A percentile compares a stretch with the other conserved stretches of the same genome.
phyloP scores from a whole-genome alignment of 2,113 vertebrate genomes.

The Megaceryle torquata region DNA sequence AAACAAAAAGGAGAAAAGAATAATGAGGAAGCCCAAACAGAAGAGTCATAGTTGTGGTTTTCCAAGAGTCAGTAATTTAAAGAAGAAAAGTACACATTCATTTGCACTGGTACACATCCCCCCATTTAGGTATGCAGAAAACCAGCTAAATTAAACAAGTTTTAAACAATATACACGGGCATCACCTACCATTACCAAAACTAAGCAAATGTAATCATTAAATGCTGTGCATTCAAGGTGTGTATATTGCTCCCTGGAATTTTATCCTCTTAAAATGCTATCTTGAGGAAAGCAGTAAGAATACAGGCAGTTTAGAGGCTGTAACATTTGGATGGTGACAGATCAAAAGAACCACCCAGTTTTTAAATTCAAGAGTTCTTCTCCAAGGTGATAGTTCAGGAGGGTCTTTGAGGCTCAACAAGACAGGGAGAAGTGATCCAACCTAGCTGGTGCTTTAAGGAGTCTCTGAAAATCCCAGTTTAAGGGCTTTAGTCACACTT shows the following conservation, averaged over 20 bases:
- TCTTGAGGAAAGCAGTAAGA: background rate
- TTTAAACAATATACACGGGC: background rate
- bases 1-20: background rate
- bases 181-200: background rate
- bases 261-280: background rate
- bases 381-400: background rate
- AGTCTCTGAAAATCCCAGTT: background rate
- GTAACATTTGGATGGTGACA: background rate
- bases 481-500: background rate
- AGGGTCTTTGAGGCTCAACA: background rate
- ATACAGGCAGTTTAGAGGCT: background rate
- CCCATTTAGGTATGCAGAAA: background rate
- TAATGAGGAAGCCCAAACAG: background rate
- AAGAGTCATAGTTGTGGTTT: background rate
- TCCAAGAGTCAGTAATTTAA: background rate
- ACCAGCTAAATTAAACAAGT: background rate
- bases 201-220: background rate
- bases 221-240: background rate
- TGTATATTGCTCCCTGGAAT: background rate
- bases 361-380: background rate
- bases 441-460: background rate
- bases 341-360: background rate
- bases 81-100: background rate
- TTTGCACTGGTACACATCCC: background rate
- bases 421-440: background rate